Evolutionary conservation across 2,888 invertebrate genomes (phyloP).

Genomic region (Ptilodon capucinus): DNA sequence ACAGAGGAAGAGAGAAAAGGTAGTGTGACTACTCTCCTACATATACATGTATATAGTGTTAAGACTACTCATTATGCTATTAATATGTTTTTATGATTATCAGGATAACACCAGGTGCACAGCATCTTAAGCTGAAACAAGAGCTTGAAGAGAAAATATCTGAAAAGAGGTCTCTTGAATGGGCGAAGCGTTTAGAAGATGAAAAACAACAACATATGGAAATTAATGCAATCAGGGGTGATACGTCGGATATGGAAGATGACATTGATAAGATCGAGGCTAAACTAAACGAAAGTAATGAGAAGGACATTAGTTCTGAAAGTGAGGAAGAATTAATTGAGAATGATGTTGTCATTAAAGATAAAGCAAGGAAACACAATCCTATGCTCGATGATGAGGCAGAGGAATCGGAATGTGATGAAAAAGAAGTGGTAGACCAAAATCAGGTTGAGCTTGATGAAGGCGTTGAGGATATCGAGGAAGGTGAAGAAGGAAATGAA

Average conservation of each 20-base stretch:
- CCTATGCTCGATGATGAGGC: constrained; percentile 77
- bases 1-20: constrained; percentile 82
- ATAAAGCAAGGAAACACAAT: constrained; percentile 66
- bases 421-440: constrained; percentile 38
- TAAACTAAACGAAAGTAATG: constrained; percentile 56
- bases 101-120: constrained; percentile 86
- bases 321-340: constrained; percentile 71
- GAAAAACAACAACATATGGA: constrained; percentile 69
- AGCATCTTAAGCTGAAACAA: constrained; percentile 86
- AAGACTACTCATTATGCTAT: background rate
- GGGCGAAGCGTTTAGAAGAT: constrained; percentile 84
- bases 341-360: constrained; percentile 56
- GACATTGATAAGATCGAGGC: constrained; percentile 71
- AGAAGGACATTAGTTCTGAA: constrained; percentile 63
- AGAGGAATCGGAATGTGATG: constrained; percentile 71
- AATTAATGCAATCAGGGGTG: constrained; percentile 54
- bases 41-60: background rate
- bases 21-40: no score
- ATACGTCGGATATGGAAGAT: constrained; percentile 61
- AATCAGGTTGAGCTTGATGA: constrained; percentile 30
- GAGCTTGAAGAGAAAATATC: constrained; percentile 88
- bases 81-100: no score
- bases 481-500: constrained; percentile 14
- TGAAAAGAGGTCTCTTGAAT: constrained; percentile 86
- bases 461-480: constrained; percentile 40